Evolutionary conservation across 2,888 invertebrate genomes (phyloP).

Genomic region (Nomada lathburiana): DNA sequence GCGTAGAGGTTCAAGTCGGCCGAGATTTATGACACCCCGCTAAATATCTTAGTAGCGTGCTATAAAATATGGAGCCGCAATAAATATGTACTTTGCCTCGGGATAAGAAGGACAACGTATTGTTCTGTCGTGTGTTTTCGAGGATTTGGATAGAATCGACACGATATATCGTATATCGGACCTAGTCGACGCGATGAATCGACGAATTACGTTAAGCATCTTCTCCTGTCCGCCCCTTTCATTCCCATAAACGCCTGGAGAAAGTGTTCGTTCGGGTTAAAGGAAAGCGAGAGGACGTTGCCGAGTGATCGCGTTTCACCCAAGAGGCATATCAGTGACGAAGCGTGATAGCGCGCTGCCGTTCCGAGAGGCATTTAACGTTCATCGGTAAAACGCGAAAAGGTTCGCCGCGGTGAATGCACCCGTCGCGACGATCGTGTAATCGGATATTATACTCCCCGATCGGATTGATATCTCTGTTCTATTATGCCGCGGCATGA

Average conservation of each 20-base stretch:
- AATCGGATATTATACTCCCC: slow-evolving; percentile 76
- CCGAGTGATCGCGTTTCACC: neutral
- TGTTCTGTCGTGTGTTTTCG: too few species aligned
- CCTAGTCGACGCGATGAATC: too few species aligned
- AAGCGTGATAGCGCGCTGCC: neutral
- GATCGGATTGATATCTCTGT: slow-evolving; percentile 74
- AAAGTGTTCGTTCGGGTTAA: too few species aligned
- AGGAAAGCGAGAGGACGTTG: neutral
- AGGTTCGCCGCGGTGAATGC: slow-evolving; percentile 9
- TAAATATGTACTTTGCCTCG: neutral
- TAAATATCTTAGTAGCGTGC: neutral
- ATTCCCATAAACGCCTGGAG: neutral
- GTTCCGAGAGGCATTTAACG: slow-evolving; percentile 41
- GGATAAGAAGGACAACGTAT: too few species aligned
- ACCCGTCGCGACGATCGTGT: slow-evolving; percentile 52
- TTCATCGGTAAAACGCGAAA: neutral
- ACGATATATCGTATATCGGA: too few species aligned
- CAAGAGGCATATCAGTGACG: neutral
- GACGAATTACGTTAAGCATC: neutral
- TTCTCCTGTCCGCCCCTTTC: neutral
- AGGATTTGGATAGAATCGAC: too few species aligned
- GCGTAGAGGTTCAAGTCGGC: neutral
- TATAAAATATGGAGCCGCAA: slow-evolving; percentile 19
- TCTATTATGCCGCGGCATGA: slow-evolving; percentile 74
- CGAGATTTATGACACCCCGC: neutral